Percentiles rank a stretch among this genome's conserved stretches.
These are phyloP conservation scores for Trichogramma pretiosum DNA, from an alignment of 1,140 invertebrate genomes.

Conservation along the genomic window DNA sequence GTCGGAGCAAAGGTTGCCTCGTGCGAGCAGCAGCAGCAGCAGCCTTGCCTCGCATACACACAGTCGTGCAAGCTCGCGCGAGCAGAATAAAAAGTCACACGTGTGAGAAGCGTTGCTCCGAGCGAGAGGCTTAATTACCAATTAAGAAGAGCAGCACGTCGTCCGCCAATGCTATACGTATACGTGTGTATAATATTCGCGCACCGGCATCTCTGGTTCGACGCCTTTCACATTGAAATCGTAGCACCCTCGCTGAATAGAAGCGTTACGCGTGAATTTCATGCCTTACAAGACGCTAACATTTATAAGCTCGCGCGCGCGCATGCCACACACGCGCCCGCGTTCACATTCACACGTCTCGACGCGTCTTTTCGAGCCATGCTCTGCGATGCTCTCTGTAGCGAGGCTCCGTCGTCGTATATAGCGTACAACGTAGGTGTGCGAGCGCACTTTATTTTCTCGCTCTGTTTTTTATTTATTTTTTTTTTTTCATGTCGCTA, in stretches of 20 bases:
- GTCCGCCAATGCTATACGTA: too few relatives aligned
- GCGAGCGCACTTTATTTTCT: too few relatives aligned
- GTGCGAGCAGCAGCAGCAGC: neutral
- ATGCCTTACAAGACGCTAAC: too few relatives aligned
- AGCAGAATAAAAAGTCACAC: neutral
- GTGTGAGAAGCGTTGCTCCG: neutral
- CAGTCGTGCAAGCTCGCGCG: neutral
- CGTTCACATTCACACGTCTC: constrained; percentile 32
- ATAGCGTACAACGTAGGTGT: too few relatives aligned
- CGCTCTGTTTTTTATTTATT: too few relatives aligned
- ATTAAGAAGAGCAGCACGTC: constrained; percentile 39
- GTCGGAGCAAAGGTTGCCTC: too few relatives aligned
- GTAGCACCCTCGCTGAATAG: constrained; percentile 41
- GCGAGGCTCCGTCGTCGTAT: neutral
- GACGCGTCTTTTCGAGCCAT: constrained; percentile 17
- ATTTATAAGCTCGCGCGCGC: too few relatives aligned
- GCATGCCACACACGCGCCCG: constrained; percentile 27
- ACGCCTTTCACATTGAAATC: constrained; percentile 44
- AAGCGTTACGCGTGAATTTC: too few relatives aligned
- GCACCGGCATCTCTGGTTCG: constrained; percentile 25
- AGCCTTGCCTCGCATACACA: neutral
- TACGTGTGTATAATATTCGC: too few relatives aligned
- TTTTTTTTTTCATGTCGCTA: too few relatives aligned
- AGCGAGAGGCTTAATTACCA: constrained; percentile 43
- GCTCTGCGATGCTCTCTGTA: neutral